Evolutionary conservation across 2,888 invertebrate species (phyloP).

Genomic region (Pseudococcus longispinus): DNA sequence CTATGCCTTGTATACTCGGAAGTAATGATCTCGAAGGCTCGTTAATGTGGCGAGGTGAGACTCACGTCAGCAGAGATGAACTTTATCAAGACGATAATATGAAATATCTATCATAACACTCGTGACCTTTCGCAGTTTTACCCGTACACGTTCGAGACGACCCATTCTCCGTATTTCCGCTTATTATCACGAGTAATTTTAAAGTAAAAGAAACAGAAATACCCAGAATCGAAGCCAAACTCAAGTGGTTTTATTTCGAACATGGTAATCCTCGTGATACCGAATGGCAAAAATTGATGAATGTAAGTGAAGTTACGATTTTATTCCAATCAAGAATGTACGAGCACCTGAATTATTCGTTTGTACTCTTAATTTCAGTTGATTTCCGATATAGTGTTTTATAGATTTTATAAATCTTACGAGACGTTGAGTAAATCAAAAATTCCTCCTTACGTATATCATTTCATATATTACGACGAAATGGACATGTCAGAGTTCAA

Average conservation of each 20-base stretch:
- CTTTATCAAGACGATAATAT: not conserved
- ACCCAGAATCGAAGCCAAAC: not conserved
- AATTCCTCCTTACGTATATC: not conserved
- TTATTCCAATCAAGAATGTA: too few relatives aligned
- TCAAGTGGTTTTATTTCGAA: not conserved
- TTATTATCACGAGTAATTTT: slow-evolving; percentile 8
- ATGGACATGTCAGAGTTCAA: slow-evolving; percentile 27
- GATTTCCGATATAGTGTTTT: slow-evolving; percentile 10
- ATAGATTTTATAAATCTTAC: slow-evolving; percentile 27
- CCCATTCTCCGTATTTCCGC: not conserved
- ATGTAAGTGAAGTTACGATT: not conserved
- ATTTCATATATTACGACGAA: slow-evolving; percentile 20
- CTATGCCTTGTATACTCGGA: slow-evolving; percentile 27
- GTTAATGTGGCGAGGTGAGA: slow-evolving; percentile 28
- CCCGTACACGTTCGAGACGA: not conserved
- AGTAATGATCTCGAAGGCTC: slow-evolving; percentile 29
- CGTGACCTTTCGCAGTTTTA: not conserved
- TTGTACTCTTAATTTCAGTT: not conserved
- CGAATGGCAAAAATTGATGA: slow-evolving; percentile 5
- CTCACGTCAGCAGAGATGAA: too few relatives aligned
- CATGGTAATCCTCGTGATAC: not conserved
- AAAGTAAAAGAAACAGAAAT: slow-evolving; percentile 2
- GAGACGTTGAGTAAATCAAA: slow-evolving; percentile 3
- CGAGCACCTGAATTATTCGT: too few relatives aligned
- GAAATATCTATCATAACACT: not conserved